A percentile compares a stretch with the other conserved stretches of the same genome.
Conservation (phyloP, 2,113 vertebrate genomes). For the Gallinago media region DNA sequence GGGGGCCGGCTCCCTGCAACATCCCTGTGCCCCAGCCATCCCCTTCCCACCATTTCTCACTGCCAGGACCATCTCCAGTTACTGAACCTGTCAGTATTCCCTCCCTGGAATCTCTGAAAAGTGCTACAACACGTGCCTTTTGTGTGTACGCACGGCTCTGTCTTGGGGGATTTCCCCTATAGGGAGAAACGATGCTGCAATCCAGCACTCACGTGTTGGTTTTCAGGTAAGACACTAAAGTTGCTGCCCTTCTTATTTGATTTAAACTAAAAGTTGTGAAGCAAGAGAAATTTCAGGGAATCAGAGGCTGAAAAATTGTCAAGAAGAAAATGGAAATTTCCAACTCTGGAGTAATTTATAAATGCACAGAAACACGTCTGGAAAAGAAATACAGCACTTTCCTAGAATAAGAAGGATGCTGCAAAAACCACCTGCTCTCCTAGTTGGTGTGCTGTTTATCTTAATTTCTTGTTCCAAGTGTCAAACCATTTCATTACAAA, state of each 20-base stretch:
- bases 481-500: slow-evolving; percentile 42
- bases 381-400: neutral
- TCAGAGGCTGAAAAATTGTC: neutral
- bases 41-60: neutral
- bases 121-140: accelerated
- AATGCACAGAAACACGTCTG: neutral
- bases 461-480: slow-evolving; percentile 50
- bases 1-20: no score
- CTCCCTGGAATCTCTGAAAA: accelerated
- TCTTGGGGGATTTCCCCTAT: accelerated
- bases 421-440: slow-evolving; percentile 8
- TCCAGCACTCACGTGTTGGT: accelerated
- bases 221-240: neutral
- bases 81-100: neutral
- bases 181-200: neutral
- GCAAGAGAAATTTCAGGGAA: neutral
- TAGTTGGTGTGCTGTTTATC: slow-evolving; percentile 25
- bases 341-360: neutral
- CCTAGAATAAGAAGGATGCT: neutral
- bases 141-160: accelerated
- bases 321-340: neutral
- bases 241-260: neutral
- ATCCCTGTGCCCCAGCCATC: no score
- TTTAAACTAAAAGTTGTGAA: neutral
- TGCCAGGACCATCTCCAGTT: neutral